Conservation (phyloP, 2,888 invertebrate genomes). For the Balanococcus diminutus region DNA sequence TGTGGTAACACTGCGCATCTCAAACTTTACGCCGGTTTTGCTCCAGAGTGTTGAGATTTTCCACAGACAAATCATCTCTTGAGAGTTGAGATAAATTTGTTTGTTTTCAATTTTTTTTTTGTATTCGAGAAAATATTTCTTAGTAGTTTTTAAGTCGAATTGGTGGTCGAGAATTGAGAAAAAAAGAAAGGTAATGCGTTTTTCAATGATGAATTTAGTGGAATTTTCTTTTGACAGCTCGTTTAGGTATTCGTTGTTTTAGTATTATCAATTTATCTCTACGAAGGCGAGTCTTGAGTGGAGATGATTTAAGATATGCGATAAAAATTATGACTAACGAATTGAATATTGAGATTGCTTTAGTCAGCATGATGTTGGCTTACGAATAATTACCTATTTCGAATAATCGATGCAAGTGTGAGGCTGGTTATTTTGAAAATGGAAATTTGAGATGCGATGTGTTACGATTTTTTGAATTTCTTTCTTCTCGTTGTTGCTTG, state of each 20-base stretch:
- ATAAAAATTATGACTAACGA: background rate
- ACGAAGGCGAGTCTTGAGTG: background rate
- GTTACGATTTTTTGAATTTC: background rate
- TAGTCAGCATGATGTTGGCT: background rate
- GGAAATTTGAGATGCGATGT: background rate
- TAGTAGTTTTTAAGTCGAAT: background rate
- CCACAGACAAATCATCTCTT: background rate
- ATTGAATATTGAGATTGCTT: background rate
- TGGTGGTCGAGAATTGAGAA: background rate
- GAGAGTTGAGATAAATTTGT: conserved; percentile 1
- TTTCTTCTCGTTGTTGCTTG: background rate
- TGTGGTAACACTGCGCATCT: background rate
- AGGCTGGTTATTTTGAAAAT: background rate
- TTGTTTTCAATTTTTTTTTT: conserved; percentile 22
- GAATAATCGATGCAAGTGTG: background rate
- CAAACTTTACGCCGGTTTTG: background rate
- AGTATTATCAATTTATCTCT: background rate
- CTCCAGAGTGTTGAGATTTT: background rate
- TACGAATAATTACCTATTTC: background rate
- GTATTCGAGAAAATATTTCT: background rate
- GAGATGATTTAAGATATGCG: background rate
- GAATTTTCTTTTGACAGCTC: background rate
- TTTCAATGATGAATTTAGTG: background rate
- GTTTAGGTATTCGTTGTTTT: background rate
- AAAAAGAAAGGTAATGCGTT: conserved; percentile 10